Conservation (phyloP, 2,113 vertebrate species). For the Sialia sialis region DNA sequence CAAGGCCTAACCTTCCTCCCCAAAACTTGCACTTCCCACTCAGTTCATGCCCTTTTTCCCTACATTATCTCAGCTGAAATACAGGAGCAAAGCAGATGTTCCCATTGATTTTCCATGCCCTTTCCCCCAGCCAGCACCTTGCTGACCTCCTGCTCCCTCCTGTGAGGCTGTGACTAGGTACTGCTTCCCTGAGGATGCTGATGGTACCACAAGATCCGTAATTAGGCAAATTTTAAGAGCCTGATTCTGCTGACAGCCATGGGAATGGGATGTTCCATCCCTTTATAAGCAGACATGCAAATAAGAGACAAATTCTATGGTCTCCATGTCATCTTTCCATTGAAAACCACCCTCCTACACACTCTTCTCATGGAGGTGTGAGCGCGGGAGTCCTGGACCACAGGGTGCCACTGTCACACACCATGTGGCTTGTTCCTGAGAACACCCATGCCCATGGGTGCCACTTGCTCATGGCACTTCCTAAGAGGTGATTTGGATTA, state of each 20-base stretch:
- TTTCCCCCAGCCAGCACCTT: neutral
- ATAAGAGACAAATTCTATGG: neutral
- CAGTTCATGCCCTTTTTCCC: neutral
- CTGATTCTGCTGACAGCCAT: neutral
- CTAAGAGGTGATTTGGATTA: neutral
- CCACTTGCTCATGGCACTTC: neutral
- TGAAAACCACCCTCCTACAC: neutral
- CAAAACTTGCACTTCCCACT: neutral
- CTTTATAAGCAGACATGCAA: neutral
- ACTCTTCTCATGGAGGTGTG: neutral
- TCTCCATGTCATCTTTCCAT: neutral
- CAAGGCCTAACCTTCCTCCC: neutral
- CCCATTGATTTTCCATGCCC: neutral
- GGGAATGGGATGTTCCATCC: neutral
- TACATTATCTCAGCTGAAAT: neutral
- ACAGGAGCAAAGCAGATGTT: neutral
- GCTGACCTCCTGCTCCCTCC: neutral
- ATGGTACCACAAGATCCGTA: neutral
- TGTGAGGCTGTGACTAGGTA: neutral
- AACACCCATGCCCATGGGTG: neutral
- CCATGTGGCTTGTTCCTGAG: neutral
- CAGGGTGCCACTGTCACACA: accelerated
- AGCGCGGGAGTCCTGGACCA: neutral
- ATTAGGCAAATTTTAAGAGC: neutral
- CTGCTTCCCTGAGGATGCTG: neutral